These are phyloP conservation scores for Galeruca laticollis DNA, from an alignment of 2,888 invertebrate genomes.

Conservation along the genomic window DNA sequence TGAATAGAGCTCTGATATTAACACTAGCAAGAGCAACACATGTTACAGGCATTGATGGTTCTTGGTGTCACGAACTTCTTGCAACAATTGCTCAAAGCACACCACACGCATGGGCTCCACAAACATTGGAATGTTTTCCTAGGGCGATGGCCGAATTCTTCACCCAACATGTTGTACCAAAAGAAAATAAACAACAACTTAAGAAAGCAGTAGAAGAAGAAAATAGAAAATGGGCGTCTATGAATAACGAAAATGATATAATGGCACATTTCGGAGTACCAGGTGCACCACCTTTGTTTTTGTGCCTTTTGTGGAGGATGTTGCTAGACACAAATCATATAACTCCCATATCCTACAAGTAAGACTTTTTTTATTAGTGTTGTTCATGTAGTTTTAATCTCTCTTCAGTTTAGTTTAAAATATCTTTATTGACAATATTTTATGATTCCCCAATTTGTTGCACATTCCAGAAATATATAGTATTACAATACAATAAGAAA, in stretches of 20 bases:
- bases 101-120: conserved; percentile 95
- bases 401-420: too few species aligned
- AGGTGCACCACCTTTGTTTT: conserved; percentile 90
- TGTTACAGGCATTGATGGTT: conserved; percentile 87
- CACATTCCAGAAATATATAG: too few species aligned
- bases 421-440: neutral
- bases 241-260: conserved; percentile 97
- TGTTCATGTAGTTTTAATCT: neutral
- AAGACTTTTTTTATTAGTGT: conserved; percentile 53
- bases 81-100: conserved; percentile 93
- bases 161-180: conserved; percentile 83
- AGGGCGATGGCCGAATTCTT: conserved; percentile 91
- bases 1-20: conserved; percentile 92
- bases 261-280: conserved; percentile 95
- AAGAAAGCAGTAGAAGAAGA: conserved; percentile 96
- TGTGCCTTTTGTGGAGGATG: conserved; percentile 96
- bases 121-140: conserved; percentile 93
- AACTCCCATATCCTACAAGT: conserved; percentile 96
- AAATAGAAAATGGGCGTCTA: conserved; percentile 95
- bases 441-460: too few species aligned
- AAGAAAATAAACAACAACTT: conserved; percentile 90
- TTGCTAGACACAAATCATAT: conserved; percentile 94
- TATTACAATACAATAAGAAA: too few species aligned
- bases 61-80: conserved; percentile 92
- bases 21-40: conserved; percentile 95